A percentile compares a stretch with the other conserved stretches of the same genome.
Evolutionary conservation across 2,888 invertebrate genomes (phyloP).

Genomic region (Agonopterix alstromeriana): DNA sequence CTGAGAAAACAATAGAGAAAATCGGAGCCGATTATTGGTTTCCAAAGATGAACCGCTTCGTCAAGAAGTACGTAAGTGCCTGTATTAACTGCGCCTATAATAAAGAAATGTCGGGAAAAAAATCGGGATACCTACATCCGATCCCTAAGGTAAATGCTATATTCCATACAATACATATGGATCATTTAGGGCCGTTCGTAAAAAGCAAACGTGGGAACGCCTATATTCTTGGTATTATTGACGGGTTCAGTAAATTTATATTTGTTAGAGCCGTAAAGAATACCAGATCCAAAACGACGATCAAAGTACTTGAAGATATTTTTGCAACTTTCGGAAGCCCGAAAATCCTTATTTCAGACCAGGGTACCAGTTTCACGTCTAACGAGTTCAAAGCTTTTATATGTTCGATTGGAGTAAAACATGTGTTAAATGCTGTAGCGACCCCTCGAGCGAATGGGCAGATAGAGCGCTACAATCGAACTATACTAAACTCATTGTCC

Average conservation of each 20-base stretch:
- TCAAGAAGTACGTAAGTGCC: constrained; percentile 36
- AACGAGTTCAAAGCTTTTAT: not conserved
- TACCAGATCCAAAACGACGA: constrained; percentile 3
- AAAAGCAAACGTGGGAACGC: constrained; percentile 27
- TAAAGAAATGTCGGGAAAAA: constrained; percentile 22
- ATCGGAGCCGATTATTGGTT: constrained; percentile 42
- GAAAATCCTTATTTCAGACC: not conserved
- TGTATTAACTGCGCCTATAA: constrained; percentile 39
- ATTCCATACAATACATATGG: constrained; percentile 42
- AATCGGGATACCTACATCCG: constrained; percentile 30
- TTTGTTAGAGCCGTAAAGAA: constrained; percentile 21
- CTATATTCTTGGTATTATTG: constrained; percentile 31
- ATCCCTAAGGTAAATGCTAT: constrained; percentile 36
- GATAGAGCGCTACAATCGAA: constrained; percentile 11
- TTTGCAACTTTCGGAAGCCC: not conserved
- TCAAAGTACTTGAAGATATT: not conserved
- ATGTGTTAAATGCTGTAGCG: constrained; percentile 19
- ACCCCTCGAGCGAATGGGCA: constrained; percentile 22
- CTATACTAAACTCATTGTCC: not conserved
- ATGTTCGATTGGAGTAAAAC: constrained; percentile 6
- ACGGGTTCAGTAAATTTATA: constrained; percentile 38
- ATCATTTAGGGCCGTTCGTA: constrained; percentile 45
- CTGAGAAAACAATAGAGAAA: constrained; percentile 28
- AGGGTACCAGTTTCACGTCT: not conserved
- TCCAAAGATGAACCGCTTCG: constrained; percentile 32